Conservation (phyloP, 2,888 invertebrate species). For the Drosophila putrida region DNA sequence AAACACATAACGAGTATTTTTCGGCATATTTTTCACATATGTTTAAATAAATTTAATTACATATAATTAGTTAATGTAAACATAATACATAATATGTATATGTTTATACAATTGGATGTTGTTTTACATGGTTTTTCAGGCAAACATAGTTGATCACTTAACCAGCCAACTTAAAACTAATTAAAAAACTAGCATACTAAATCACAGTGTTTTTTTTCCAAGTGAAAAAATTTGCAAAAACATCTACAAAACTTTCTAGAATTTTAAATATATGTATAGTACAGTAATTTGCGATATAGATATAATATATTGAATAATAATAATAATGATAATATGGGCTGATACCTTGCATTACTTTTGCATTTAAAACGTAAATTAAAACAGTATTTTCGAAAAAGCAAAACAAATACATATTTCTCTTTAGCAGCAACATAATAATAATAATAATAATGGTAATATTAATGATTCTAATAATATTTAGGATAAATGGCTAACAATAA, state of each 20-base stretch:
- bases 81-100: conserved; percentile 61
- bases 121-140: conserved; percentile 38
- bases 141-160: conserved; percentile 36
- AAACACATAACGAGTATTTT: conserved; percentile 19
- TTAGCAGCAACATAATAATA: conserved; percentile 56
- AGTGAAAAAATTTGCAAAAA: conserved; percentile 73
- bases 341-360: conserved; percentile 35
- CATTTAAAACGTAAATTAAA: conserved; percentile 74
- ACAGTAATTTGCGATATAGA: conserved; percentile 48
- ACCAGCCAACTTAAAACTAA: conserved; percentile 75
- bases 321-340: conserved; percentile 37
- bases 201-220: conserved; percentile 83
- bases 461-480: conserved; percentile 46
- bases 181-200: conserved; percentile 83
- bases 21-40: conserved; percentile 60
- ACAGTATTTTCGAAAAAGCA: conserved; percentile 50
- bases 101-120: conserved; percentile 41
- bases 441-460: conserved; percentile 29
- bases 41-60: conserved; percentile 76
- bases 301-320: conserved; percentile 31
- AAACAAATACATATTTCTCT: conserved; percentile 38
- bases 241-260: conserved; percentile 68
- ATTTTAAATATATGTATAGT: conserved; percentile 45
- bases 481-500: conserved; percentile 79
- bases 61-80: conserved; percentile 77